Conservation (phyloP, 2,797 vertebrate genomes). For the Phataginus tricuspis region DNA sequence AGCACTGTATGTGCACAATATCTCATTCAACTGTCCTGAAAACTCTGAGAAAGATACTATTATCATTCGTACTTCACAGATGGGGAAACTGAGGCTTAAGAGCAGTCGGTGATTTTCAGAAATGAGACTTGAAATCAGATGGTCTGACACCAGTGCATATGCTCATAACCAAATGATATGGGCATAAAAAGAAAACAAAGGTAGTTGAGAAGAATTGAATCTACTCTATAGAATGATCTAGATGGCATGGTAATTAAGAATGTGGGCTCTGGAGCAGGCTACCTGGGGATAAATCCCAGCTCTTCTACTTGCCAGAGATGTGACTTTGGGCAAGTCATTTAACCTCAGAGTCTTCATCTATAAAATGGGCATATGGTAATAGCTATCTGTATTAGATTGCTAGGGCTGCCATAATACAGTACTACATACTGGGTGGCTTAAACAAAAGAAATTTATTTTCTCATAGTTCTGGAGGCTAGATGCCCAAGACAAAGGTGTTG, state of each 20-base stretch:
- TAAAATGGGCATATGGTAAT: not conserved
- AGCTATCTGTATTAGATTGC: not conserved
- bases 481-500: not conserved
- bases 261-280: not conserved
- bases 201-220: not conserved
- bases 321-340: not conserved
- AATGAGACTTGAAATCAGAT: not conserved
- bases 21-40: not conserved
- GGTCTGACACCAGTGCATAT: not conserved
- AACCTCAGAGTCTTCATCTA: not conserved
- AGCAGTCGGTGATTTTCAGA: not conserved
- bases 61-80: not conserved
- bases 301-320: not conserved
- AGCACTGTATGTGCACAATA: not conserved
- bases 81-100: not conserved
- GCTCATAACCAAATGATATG: not conserved
- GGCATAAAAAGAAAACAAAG: not conserved
- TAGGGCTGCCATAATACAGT: not conserved
- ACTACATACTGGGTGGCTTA: not conserved
- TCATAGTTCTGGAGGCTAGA: not conserved
- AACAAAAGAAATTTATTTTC: conserved; percentile 1
- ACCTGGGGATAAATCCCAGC: not conserved
- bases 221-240: not conserved
- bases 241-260: not conserved
- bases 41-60: not conserved